A percentile compares a stretch with the other conserved stretches of the same genome.
phyloP scores from a whole-genome alignment of 2,888 invertebrate genomes.

The Tenthredo distinguenda region DNA sequence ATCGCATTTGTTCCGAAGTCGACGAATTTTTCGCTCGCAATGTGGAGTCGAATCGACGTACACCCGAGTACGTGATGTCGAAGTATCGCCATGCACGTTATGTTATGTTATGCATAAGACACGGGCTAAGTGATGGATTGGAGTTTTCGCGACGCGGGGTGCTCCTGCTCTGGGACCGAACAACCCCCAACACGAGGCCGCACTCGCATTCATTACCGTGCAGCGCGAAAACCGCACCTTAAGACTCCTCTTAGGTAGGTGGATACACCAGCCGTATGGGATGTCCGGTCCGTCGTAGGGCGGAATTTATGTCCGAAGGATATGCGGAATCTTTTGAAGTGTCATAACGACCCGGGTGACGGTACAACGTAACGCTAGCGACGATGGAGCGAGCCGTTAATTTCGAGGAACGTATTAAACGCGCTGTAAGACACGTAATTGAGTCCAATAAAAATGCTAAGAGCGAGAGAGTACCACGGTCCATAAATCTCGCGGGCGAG shows the following conservation, averaged over 20 bases:
- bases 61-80: not conserved
- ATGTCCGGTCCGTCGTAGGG: slow-evolving; percentile 13
- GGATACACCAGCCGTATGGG: not conserved
- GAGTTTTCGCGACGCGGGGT: slow-evolving; percentile 62
- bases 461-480: slow-evolving; percentile 40
- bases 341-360: not conserved
- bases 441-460: slow-evolving; percentile 51
- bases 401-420: slow-evolving; percentile 32
- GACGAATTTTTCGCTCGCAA: not conserved
- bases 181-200: slow-evolving; percentile 65
- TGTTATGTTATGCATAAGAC: slow-evolving; percentile 55
- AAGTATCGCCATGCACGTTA: slow-evolving; percentile 21
- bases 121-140: slow-evolving; percentile 59
- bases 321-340: not conserved
- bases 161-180: slow-evolving; percentile 61
- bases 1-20: not conserved
- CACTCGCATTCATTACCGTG: slow-evolving; percentile 64
- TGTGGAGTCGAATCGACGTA: not conserved
- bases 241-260: slow-evolving; percentile 52
- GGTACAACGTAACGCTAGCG: not conserved
- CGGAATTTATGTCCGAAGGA: slow-evolving; percentile 16
- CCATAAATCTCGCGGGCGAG: slow-evolving; percentile 67
- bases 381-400: not conserved
- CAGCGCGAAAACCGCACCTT: slow-evolving; percentile 54
- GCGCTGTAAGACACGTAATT: slow-evolving; percentile 35